Evolutionary conservation across 1,140 invertebrate species (phyloP).

Genomic region (Thaumatotibia leucotreta): DNA sequence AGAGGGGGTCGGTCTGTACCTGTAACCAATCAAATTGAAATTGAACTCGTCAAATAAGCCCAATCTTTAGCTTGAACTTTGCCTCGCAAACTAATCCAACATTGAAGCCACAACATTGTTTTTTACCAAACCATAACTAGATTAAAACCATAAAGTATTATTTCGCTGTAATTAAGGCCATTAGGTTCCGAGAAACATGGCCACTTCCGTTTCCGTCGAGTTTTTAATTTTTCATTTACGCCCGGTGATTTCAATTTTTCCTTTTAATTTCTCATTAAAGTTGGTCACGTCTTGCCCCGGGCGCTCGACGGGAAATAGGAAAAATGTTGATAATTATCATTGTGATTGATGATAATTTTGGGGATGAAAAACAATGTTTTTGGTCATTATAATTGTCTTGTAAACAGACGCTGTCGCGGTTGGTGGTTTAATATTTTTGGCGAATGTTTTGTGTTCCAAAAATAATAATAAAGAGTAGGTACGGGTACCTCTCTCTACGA

Average conservation of each 20-base stretch:
- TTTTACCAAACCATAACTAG: neutral
- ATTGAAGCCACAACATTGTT: neutral
- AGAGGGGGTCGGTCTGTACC: too few relatives aligned
- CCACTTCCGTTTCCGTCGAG: conserved; percentile 2
- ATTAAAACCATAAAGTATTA: conserved; percentile 10
- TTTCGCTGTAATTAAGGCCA: conserved; percentile 11
- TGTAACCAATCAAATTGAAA: too few relatives aligned
- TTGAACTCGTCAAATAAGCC: too few relatives aligned
- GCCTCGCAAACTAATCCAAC: neutral
- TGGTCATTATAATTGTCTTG: neutral
- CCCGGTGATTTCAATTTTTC: conserved; percentile 9
- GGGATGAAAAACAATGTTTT: neutral
- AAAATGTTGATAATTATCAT: conserved; percentile 9
- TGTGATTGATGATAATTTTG: neutral
- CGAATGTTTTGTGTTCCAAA: too few relatives aligned
- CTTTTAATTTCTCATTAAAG: conserved; percentile 13
- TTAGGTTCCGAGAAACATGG: conserved; percentile 10
- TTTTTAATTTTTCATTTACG: conserved; percentile 14
- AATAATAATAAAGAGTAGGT: too few relatives aligned
- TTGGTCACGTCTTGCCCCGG: conserved; percentile 1
- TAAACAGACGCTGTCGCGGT: too few relatives aligned
- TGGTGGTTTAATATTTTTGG: too few relatives aligned
- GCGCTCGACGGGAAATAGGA: neutral
- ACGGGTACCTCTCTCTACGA: too few relatives aligned
- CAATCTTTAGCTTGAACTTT: too few relatives aligned